Evolutionary conservation across 2,888 invertebrate genomes (phyloP).

Genomic region (Rutpela maculata): DNA sequence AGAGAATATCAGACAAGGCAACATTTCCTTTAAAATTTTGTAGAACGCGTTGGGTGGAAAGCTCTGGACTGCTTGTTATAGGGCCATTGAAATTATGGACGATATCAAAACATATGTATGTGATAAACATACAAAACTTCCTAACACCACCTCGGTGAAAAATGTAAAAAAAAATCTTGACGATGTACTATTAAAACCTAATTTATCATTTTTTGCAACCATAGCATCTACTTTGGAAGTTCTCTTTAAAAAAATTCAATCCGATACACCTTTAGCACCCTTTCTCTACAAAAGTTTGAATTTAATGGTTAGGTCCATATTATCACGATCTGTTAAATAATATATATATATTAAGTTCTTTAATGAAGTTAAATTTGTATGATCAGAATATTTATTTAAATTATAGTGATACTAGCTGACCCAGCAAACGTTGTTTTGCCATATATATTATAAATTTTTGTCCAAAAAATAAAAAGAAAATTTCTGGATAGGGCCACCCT

Average conservation of each 20-base stretch:
- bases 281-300: neutral
- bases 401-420: neutral
- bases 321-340: neutral
- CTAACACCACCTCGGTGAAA: slow-evolving; percentile 16
- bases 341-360: neutral
- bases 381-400: neutral
- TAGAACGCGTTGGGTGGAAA: slow-evolving; percentile 21
- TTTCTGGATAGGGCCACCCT: no score
- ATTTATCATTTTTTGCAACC: neutral
- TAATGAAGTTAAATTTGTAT: slow-evolving; percentile 3
- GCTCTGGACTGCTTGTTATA: slow-evolving; percentile 1
- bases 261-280: neutral
- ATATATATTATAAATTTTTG: no score
- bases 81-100: slow-evolving; percentile 21
- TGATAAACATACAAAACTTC: slow-evolving; percentile 19
- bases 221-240: neutral
- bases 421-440: no score
- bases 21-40: slow-evolving; percentile 25
- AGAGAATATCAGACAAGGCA: slow-evolving; percentile 2
- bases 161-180: slow-evolving; percentile 1
- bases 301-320: slow-evolving; percentile 3
- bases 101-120: slow-evolving; percentile 9
- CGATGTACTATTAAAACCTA: neutral
- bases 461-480: no score
- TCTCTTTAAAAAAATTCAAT: neutral